Percentiles rank a stretch among this genome's conserved stretches.
phyloP scores from a whole-genome alignment of 92 coral and sea anemone genomes.

The Porites lobata region DNA sequence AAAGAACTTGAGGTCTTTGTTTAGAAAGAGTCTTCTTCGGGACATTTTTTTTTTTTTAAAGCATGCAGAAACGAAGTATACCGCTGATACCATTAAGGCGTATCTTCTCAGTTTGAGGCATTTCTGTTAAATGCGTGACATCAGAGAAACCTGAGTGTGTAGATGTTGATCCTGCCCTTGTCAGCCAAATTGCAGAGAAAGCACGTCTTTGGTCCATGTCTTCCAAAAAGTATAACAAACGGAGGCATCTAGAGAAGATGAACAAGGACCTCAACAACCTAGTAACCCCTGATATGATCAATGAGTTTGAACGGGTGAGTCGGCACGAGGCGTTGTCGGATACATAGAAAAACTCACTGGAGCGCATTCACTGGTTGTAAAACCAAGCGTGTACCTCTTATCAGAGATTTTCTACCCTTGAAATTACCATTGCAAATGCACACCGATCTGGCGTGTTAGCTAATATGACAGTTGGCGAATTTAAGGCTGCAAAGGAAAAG shows the following conservation, averaged over 20 bases:
- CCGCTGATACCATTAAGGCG: conserved; percentile 64
- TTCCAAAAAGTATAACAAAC: conserved; percentile 45
- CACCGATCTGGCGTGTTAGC: conserved; percentile 70
- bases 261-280: conserved; percentile 37
- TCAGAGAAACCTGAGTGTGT: conserved; percentile 64
- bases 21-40: conserved; percentile 8
- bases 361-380: conserved; percentile 19
- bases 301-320: conserved; percentile 52
- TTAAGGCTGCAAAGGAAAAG: conserved; percentile 15
- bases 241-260: conserved; percentile 67
- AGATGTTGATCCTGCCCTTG: conserved; percentile 26
- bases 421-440: conserved; percentile 76
- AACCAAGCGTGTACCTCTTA: conserved; percentile 60
- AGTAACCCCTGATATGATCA: conserved; percentile 44
- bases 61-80: conserved; percentile 32
- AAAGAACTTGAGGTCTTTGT: background rate
- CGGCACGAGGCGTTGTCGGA: conserved; percentile 52
- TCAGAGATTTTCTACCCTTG: conserved; percentile 59
- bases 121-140: conserved; percentile 54
- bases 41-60: conserved; percentile 29
- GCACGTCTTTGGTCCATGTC: conserved; percentile 59
- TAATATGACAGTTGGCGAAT: conserved; percentile 59
- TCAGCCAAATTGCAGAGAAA: conserved; percentile 40
- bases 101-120: conserved; percentile 70
- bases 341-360: conserved; percentile 52